Evolutionary conservation across 2,113 vertebrate species (phyloP), one percentile per base, ranked within the genome.

Genomic region (Petrocephalus microphthalmus): DNA sequence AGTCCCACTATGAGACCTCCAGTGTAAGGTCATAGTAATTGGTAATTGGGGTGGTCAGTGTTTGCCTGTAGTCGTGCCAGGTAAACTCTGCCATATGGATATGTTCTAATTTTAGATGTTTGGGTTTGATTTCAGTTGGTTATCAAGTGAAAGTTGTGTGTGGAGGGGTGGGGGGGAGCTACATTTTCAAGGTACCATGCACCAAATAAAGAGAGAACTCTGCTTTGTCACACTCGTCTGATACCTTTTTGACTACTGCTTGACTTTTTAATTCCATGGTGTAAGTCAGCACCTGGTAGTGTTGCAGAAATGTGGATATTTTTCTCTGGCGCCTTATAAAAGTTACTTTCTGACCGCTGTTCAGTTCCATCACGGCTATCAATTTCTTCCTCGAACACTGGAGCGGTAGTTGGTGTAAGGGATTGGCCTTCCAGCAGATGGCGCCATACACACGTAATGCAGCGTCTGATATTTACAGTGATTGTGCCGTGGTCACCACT

Each of bases 241-340:
- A 49, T 42, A n/a, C 81, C 47, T 47, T 78, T 84, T 47, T n/a
- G 22, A 33, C 25, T 71, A 7, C 25, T 3, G 29, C 64, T 71
- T 29, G 64, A 71, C 25, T 53, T 7, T 71, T 71, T 71, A 1
- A 37, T 74, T 51, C 52, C 51, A 56, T 85, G 15, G 29, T 86
- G 85, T 57, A 64, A n/a, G 45, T 64, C 8, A 5, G 37, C 33
- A 25, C 54, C 22, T 88, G 64, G 89, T 88, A 51, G 64, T 89
- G 86, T 82, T 87, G 85, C 88, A 89, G 83, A 87, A 91, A 57
- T 88, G 82, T 78, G 51, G 37, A 25, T 47, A 1, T 84, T 42
- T 42, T 74, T 45, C 42, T 47, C 25, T 7, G 3, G 54, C 2
- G 49, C 17, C 15, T 64, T 64, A n/a, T 57, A 6, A 53, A 17